Base-by-base conservation (phyloP, 2,888 invertebrate species). In the Archips xylosteana region DNA sequence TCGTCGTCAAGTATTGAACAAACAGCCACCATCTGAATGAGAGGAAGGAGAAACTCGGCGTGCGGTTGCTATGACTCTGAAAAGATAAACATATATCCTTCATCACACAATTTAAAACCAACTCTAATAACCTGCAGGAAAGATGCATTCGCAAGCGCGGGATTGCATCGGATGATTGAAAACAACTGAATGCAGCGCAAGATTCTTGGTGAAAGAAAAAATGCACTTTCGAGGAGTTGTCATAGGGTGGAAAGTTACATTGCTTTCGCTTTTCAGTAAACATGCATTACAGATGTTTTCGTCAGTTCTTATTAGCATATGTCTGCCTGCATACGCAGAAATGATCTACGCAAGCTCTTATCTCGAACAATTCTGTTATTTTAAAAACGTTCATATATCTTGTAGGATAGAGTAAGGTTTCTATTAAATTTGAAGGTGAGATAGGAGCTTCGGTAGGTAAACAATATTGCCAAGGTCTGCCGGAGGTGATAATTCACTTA, bases 401-500 rank as follows among this genome's bases (percentile, higher is more conserved):
- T 59, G 0, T 0, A 2, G 10, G 13, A 2, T 59, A 59, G n/a
- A 36, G 39, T 60, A 10, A 5, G 4, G 4, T n/a, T 49, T 64
- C 12, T 9, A 49, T 32, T 10, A 9, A 34, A 6, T 47, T 3
- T 9, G 15, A 10, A 36, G 12, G 6, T 23, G 13, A 49, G 47
- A 59, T 65, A 59, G 34, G 45, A 59, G 59, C 13, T 65, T 39
- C n/a, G 10, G 57, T 49, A 36, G 32, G 57, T 32, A 47, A 59
- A 0, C 34, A 47, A 45, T 59, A 4, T 8, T 45, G 72, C 47
- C 78, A 80, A 80, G 78, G 78, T 66, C 63, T 39, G 80, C 77
- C 69, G 62, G 74, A 82, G 78, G 84, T 87, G 87, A 79, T 88
- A 89, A 89, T 82, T 87, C 78, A 79, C 75, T 85, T 85, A 83